phyloP scores from a whole-genome alignment of 2,797 vertebrate genomes.

The Knipowitschia caucasica region DNA sequence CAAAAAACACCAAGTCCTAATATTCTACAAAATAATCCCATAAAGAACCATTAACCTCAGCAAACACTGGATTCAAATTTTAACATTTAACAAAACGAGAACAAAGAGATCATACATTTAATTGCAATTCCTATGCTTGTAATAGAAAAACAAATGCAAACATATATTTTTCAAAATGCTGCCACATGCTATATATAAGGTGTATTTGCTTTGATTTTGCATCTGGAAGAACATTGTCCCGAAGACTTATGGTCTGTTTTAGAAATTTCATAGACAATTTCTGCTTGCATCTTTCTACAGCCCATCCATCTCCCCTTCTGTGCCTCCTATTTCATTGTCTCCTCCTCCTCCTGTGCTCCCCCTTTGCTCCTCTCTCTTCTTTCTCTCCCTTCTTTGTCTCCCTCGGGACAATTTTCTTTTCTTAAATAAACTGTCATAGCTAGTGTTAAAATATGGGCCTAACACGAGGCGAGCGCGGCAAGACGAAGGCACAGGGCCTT shows the following conservation, averaged over 20 bases:
- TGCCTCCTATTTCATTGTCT: slow-evolving; percentile 60
- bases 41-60: background rate
- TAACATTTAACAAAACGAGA: background rate
- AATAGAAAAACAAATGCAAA: background rate
- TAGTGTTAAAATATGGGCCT: slow-evolving; percentile 99
- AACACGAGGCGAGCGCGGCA: slow-evolving; percentile 80
- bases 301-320: slow-evolving; percentile 54
- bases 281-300: slow-evolving; percentile 24
- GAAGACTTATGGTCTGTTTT: slow-evolving; percentile 92
- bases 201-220: too few relatives aligned
- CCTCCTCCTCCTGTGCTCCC: slow-evolving; percentile 53
- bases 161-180: background rate
- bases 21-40: background rate
- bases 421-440: slow-evolving; percentile 99
- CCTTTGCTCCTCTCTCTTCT: slow-evolving; percentile 52
- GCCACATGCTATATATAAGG: too few relatives aligned
- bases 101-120: background rate
- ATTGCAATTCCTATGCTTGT: background rate
- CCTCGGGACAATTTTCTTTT: slow-evolving; percentile 99
- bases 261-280: slow-evolving; percentile 34
- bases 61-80: background rate
- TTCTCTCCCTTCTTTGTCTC: slow-evolving; percentile 72
- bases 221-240: slow-evolving; percentile 80
- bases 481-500: slow-evolving; percentile 79
- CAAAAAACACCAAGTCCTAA: background rate